Evolutionary conservation across 1,140 invertebrate species (phyloP).

Genomic region (Parasteatoda tepidariorum): DNA sequence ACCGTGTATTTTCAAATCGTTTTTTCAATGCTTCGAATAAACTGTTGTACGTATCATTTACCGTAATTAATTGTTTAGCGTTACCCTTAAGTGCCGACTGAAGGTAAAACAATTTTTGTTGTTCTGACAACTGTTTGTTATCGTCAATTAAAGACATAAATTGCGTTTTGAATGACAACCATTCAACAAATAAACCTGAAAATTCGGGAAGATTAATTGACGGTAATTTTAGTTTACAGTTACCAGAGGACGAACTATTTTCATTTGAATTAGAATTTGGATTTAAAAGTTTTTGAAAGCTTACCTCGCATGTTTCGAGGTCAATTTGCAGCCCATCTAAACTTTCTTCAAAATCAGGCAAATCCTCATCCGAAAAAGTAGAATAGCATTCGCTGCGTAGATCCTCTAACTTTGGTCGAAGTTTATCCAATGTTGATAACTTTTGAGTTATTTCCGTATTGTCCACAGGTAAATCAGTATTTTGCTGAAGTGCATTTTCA

Average conservation of each 20-base stretch:
- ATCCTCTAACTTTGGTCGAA: background rate
- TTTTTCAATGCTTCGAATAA: constrained; percentile 2
- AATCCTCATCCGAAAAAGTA: background rate
- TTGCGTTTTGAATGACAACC: constrained; percentile 3
- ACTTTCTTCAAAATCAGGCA: too few species aligned
- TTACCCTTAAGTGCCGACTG: background rate
- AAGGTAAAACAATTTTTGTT: constrained; percentile 21
- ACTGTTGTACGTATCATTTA: background rate
- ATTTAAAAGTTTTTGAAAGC: background rate
- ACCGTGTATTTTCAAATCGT: background rate
- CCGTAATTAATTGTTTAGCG: too few species aligned
- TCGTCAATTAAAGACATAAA: too few species aligned
- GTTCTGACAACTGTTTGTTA: too few species aligned
- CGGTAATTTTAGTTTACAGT: constrained; percentile 10
- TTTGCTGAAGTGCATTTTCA: background rate
- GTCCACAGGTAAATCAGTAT: background rate
- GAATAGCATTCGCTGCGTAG: background rate
- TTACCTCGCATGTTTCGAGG: background rate
- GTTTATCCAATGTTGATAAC: background rate
- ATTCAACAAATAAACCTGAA: background rate
- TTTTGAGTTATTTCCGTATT: background rate
- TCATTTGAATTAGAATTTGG: background rate
- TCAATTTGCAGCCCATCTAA: too few species aligned
- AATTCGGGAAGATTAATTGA: constrained; percentile 4
- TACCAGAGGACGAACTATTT: background rate